Conservation (phyloP, 2,113 vertebrate genomes). For the Scartelaos histophorus region DNA sequence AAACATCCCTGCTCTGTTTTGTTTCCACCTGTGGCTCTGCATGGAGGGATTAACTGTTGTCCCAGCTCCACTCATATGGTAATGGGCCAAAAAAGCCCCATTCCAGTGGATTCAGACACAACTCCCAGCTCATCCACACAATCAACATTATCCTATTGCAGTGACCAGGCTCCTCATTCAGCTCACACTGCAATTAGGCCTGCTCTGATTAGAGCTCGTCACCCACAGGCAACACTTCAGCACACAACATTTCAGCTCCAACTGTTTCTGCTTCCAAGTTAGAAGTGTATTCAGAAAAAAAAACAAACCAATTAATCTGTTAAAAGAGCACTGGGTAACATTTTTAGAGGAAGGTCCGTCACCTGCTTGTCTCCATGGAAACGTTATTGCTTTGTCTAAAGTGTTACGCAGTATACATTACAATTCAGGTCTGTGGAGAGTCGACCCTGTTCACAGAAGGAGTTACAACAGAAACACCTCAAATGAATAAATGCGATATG, state of each 20-base stretch:
- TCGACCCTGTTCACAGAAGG: too few species aligned
- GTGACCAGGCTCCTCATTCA: conserved; percentile 77
- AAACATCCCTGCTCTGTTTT: conserved; percentile 37
- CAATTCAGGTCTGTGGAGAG: too few species aligned
- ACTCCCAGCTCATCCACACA: conserved; percentile 89
- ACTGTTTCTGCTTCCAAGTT: not conserved
- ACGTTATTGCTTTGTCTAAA: too few species aligned
- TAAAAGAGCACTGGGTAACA: too few species aligned
- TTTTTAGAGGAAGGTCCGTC: too few species aligned
- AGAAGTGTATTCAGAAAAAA: too few species aligned
- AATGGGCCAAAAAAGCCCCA: conserved; percentile 84
- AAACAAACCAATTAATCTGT: too few species aligned
- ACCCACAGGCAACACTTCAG: conserved; percentile 44
- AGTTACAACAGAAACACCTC: too few species aligned
- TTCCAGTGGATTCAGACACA: conserved; percentile 90
- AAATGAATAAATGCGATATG: too few species aligned
- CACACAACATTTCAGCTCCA: not conserved
- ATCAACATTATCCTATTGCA: conserved; percentile 92
- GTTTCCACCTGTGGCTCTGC: conserved; percentile 78
- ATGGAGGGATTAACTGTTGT: conserved; percentile 83
- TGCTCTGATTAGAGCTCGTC: conserved; percentile 49
- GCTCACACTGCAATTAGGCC: conserved; percentile 87
- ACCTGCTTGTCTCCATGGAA: too few species aligned
- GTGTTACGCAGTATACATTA: too few species aligned
- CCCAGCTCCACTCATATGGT: conserved; percentile 86